Conservation (phyloP, 2,888 invertebrate genomes). For the Xestia rhomboidea region DNA sequence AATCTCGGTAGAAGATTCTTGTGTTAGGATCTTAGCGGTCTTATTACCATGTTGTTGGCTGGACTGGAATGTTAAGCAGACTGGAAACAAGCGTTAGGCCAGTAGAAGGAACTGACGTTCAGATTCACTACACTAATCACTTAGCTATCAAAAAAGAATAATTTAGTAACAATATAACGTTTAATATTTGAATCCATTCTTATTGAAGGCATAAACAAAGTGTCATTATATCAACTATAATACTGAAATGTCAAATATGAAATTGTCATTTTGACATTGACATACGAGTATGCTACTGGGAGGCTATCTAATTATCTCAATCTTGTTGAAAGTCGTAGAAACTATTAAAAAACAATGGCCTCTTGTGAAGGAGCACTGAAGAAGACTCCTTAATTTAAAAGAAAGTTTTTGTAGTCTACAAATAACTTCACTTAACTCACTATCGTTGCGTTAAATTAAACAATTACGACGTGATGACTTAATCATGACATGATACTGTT, state of each 20-base stretch:
- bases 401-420: neutral
- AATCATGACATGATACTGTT: neutral
- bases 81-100: neutral
- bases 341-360: neutral
- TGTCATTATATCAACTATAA: neutral
- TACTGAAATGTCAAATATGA: neutral
- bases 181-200: neutral
- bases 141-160: too few species aligned
- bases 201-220: neutral
- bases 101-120: neutral
- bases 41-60: slow-evolving; percentile 34
- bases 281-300: neutral
- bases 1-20: slow-evolving; percentile 11
- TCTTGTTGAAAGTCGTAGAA: neutral
- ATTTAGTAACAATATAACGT: too few species aligned
- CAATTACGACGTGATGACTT: neutral
- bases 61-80: slow-evolving; percentile 24
- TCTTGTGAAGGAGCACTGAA: neutral
- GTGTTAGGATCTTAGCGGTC: slow-evolving; percentile 7
- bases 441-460: neutral
- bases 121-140: neutral
- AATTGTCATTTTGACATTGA: neutral
- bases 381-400: neutral
- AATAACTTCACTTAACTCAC: neutral
- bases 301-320: neutral